A percentile compares a stretch with the other conserved stretches of the same genome.
These are phyloP conservation scores for Meloidogyne chitwoodi DNA, from an alignment of 1,140 invertebrate species.

Conservation along the genomic window DNA sequence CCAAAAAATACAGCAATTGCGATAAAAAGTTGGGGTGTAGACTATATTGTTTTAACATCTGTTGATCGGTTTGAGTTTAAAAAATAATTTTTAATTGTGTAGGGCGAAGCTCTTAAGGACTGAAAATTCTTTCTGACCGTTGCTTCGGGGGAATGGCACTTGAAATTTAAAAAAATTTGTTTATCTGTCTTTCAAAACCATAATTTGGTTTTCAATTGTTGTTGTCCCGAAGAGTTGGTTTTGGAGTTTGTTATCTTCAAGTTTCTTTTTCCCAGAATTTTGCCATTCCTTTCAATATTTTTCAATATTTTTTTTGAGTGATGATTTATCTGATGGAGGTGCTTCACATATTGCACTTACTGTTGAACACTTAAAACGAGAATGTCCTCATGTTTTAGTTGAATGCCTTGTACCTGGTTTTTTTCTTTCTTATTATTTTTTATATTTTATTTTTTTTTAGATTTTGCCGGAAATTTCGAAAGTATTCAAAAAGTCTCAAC, in stretches of 20 bases:
- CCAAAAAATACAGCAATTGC: constrained; percentile 87
- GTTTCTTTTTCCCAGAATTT: no score
- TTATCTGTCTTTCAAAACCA: not conserved
- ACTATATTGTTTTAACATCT: constrained; percentile 95
- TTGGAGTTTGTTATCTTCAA: no score
- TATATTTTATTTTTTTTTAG: constrained; percentile 61
- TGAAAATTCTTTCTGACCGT: no score
- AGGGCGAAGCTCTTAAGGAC: no score
- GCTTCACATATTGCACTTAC: constrained; percentile 54
- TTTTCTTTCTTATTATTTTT: not conserved
- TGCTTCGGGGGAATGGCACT: no score
- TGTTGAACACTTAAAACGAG: constrained; percentile 45
- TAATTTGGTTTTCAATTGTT: no score
- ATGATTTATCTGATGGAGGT: constrained; percentile 55
- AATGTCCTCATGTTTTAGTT: constrained; percentile 80
- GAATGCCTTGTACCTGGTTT: constrained; percentile 82
- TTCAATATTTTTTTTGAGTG: no score
- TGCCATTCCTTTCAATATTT: no score
- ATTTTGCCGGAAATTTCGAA: constrained; percentile 77
- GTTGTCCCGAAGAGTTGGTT: no score
- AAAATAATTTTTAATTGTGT: no score
- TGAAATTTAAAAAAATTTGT: not conserved
- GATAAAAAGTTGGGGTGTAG: constrained; percentile 85
- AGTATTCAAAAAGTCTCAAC: constrained; percentile 63
- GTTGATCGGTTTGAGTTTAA: constrained; percentile 78